phyloP scores from a whole-genome alignment of 2,797 vertebrate species.

The Spheniscus humboldti region DNA sequence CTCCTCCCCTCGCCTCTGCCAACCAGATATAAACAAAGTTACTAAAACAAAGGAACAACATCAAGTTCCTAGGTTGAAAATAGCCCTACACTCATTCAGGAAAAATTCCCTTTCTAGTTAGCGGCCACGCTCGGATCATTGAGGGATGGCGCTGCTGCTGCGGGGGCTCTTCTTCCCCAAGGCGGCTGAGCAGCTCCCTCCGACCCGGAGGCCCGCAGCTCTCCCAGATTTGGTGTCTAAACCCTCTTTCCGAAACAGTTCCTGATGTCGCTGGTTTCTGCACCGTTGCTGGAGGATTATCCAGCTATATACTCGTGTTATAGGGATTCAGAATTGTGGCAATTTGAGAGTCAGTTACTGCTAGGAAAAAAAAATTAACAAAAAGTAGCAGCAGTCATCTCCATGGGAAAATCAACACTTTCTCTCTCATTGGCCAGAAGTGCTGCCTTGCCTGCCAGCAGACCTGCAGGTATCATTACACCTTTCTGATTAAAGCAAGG shows the following conservation, averaged over 20 bases:
- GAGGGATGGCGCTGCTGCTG: background rate
- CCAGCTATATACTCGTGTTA: background rate
- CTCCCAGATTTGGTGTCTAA: background rate
- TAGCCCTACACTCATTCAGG: constrained; percentile 26
- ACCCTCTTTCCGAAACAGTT: background rate
- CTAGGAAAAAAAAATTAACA: background rate
- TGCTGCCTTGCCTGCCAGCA: background rate
- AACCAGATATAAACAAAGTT: constrained; percentile 43
- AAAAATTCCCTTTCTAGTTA: constrained; percentile 27
- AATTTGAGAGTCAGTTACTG: background rate
- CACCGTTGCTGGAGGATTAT: background rate
- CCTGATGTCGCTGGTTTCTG: background rate
- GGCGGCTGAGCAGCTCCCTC: background rate
- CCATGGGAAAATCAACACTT: background rate
- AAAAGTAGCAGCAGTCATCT: background rate
- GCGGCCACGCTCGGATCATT: rapidly evolving
- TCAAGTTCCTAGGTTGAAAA: constrained; percentile 48
- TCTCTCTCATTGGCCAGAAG: rapidly evolving
- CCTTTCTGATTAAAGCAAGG: background rate
- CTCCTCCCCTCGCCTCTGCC: background rate
- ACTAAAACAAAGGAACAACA: constrained; percentile 64
- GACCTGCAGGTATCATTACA: background rate
- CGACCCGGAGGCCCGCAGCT: rapidly evolving
- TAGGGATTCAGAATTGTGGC: rapidly evolving
- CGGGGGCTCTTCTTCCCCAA: background rate